Percentiles rank a stretch among this genome's conserved stretches.
Conservation (phyloP, 2,113 vertebrate species). For the Gasterosteus nipponicus region DNA sequence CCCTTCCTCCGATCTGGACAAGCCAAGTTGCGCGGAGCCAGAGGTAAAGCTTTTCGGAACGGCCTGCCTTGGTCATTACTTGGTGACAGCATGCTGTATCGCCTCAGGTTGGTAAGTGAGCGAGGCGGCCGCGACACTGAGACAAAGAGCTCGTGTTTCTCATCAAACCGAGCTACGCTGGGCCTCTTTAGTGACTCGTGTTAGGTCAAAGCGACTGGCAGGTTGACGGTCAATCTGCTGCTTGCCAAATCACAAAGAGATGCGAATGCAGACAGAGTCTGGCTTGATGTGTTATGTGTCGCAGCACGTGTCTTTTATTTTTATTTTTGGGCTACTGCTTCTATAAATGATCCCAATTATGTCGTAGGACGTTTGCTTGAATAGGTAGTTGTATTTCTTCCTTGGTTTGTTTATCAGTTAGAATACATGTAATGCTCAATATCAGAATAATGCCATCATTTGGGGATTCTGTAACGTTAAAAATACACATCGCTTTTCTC, state of each 20-base stretch:
- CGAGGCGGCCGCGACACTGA: slow-evolving; percentile 47
- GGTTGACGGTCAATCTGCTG: slow-evolving; percentile 19
- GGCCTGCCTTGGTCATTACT: slow-evolving; percentile 45
- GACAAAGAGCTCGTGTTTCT: slow-evolving; percentile 56
- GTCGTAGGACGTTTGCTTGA: not conserved
- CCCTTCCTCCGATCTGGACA: slow-evolving; percentile 45
- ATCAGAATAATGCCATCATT: no score
- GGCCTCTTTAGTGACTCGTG: slow-evolving; percentile 44
- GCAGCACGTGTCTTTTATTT: not conserved
- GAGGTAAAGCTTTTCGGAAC: slow-evolving; percentile 45
- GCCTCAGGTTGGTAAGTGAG: slow-evolving; percentile 51
- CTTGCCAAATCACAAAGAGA: slow-evolving; percentile 32
- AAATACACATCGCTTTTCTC: not conserved
- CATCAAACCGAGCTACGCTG: slow-evolving; percentile 25
- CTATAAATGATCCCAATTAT: not conserved
- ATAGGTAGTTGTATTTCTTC: not conserved
- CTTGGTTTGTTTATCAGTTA: not conserved
- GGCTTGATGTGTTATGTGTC: not conserved
- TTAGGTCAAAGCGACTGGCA: slow-evolving; percentile 43
- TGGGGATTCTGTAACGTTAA: not conserved
- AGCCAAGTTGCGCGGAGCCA: slow-evolving; percentile 40
- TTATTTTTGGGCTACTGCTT: not conserved
- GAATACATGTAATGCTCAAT: no score
- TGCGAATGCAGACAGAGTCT: not conserved
- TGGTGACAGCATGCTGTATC: slow-evolving; percentile 27